Evolutionary conservation across 1,140 invertebrate species (phyloP).

Genomic region (Galleria mellonella): DNA sequence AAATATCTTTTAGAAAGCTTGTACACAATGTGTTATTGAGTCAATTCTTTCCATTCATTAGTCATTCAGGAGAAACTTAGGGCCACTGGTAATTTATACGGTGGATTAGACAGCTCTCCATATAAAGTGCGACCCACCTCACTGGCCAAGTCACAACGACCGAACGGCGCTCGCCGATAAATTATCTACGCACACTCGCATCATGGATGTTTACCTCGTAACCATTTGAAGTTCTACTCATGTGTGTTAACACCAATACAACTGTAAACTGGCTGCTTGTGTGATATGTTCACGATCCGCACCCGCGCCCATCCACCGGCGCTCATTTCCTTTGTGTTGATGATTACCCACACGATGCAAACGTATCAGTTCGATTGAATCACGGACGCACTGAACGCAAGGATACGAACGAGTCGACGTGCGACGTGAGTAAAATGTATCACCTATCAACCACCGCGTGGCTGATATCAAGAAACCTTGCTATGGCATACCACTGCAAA

Average conservation of each 20-base stretch:
- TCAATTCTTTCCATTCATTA: conserved; percentile 43
- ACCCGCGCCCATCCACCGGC: conserved; percentile 4
- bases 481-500: too few relatives aligned
- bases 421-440: conserved; percentile 13
- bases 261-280: background rate
- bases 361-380: conserved; percentile 19
- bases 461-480: conserved; percentile 1
- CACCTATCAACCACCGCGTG: conserved; percentile 1
- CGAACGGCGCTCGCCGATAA: conserved; percentile 44
- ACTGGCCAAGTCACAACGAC: conserved; percentile 20
- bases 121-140: conserved; percentile 57
- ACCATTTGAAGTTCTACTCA: conserved; percentile 1
- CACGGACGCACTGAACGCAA: conserved; percentile 12
- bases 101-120: conserved; percentile 58
- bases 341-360: conserved; percentile 16
- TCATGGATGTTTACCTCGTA: background rate
- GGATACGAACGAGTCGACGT: conserved; percentile 3
- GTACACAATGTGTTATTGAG: conserved; percentile 30
- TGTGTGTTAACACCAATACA: conserved; percentile 2
- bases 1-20: conserved; percentile 24
- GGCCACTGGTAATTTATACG: conserved; percentile 51
- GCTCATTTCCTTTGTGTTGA: conserved; percentile 22
- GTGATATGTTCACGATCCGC: conserved; percentile 9
- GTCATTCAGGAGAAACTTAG: conserved; percentile 61
- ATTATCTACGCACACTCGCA: conserved; percentile 51